Base-by-base conservation (phyloP, 2,113 vertebrate genomes). In the Clupea harengus region DNA sequence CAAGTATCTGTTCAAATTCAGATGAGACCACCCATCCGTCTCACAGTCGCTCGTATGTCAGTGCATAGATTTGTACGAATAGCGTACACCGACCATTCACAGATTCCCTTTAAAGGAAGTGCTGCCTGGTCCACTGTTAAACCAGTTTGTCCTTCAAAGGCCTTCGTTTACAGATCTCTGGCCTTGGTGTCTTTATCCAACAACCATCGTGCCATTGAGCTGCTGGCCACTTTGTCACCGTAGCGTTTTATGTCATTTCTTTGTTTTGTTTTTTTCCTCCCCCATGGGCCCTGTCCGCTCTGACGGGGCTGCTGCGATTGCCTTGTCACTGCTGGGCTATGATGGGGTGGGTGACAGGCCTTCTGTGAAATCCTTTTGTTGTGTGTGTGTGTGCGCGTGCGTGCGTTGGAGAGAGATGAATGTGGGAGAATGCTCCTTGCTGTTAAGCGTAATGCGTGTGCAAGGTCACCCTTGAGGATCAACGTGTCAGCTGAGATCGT, bases 401-500 rank as follows among this genome's bases (percentile, higher is more conserved):
- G 52, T 67, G 72, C 67, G 50, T 45, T 67, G 54, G 28, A 13
- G 28, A 6, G 28, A 15, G 13, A 3, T 39, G 72, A 11, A 17
- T 72, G 72, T 39, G 13, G 11, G 72, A 15, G 72, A 78, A 44
- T 44, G 72, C 20, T 22, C 18, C 22, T 6, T 6, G 54, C 54
- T 1, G 18, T 39, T 78, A 78, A 78, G 13, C 28, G 28, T 78
- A 78, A 78, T 84, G 80, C 6, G 54, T 84, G 32, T 83, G 52
- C 4, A 57, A 49, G 45, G 3, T 50, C 13, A 25, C 85, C 87
- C 85, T 84, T 84, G 83, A 88, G 87, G 22, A 80, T n/a, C 13
- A 10, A 1, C 9, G 18, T 86, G 87, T 86, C 87, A 80, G n/a
- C 82, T 82, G 45, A 32, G 86, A 84, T 88, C 39, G 32, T 64